phyloP scores from a whole-genome alignment of 1,140 invertebrate genomes.

The Druon quercuslanigerum region DNA sequence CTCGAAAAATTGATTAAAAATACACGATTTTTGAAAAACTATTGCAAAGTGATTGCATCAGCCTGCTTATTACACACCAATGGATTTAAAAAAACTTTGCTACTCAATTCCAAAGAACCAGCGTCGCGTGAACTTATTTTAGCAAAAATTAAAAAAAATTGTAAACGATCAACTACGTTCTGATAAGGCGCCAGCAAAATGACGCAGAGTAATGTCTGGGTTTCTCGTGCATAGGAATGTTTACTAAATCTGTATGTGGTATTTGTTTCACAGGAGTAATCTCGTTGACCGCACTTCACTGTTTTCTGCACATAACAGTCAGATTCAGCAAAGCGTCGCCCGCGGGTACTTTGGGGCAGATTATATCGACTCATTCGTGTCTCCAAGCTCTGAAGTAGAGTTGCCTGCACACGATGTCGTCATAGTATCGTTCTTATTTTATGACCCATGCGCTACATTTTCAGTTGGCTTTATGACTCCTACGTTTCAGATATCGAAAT shows the following conservation, averaged over 20 bases:
- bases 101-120: too few species aligned
- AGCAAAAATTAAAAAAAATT: neutral
- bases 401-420: constrained; percentile 42
- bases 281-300: constrained; percentile 53
- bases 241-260: constrained; percentile 42
- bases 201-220: neutral
- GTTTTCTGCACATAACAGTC: constrained; percentile 52
- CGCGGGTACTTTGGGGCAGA: constrained; percentile 50
- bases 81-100: too few species aligned
- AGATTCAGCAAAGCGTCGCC: constrained; percentile 53
- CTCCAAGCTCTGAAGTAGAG: constrained; percentile 45
- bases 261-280: constrained; percentile 58
- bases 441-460: constrained; percentile 24
- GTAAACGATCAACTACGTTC: neutral
- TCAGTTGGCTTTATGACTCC: neutral
- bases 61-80: too few species aligned
- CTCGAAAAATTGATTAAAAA: too few species aligned
- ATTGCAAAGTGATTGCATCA: too few species aligned
- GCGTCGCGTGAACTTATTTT: too few species aligned
- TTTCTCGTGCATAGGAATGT: constrained; percentile 5
- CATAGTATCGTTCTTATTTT: neutral
- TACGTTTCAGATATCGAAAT: neutral
- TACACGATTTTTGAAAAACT: too few species aligned
- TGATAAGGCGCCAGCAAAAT: constrained; percentile 20
- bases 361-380: constrained; percentile 52